phyloP scores from a whole-genome alignment of 2,113 vertebrate species.

The Castor canadensis region DNA sequence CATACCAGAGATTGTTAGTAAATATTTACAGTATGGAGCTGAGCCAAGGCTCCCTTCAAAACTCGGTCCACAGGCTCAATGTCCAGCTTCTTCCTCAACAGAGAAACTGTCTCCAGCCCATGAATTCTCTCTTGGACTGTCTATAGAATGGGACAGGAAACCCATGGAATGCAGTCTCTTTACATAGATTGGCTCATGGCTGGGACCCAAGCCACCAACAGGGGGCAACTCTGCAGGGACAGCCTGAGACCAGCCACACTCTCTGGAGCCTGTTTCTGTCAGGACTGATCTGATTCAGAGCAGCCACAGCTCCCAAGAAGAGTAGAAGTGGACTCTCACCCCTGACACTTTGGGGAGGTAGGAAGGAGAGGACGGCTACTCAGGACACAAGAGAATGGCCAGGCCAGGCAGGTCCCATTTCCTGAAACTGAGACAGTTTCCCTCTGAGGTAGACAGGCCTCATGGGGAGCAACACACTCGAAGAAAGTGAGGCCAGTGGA shows the following conservation, averaged over 20 bases:
- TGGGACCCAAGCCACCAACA: background rate
- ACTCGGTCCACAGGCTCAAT: background rate
- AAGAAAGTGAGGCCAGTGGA: background rate
- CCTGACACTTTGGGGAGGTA: background rate
- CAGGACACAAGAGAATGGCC: rapidly evolving
- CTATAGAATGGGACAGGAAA: background rate
- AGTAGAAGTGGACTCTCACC: background rate
- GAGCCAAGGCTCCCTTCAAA: background rate
- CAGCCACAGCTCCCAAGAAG: rapidly evolving
- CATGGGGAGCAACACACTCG: rapidly evolving
- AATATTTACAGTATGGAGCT: background rate
- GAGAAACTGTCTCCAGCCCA: background rate
- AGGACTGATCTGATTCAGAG: background rate
- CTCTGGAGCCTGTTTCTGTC: rapidly evolving
- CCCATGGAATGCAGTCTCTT: background rate
- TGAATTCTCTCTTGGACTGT: background rate
- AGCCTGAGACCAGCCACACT: rapidly evolving
- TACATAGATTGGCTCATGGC: background rate
- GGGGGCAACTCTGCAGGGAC: background rate
- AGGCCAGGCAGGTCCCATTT: background rate
- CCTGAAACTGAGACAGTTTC: background rate
- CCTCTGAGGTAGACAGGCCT: background rate
- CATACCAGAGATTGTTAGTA: rapidly evolving
- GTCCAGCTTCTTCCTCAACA: background rate
- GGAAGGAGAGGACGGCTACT: background rate